Base-by-base conservation (phyloP, 2,888 invertebrate genomes). In the Ectemnius lituratus region DNA sequence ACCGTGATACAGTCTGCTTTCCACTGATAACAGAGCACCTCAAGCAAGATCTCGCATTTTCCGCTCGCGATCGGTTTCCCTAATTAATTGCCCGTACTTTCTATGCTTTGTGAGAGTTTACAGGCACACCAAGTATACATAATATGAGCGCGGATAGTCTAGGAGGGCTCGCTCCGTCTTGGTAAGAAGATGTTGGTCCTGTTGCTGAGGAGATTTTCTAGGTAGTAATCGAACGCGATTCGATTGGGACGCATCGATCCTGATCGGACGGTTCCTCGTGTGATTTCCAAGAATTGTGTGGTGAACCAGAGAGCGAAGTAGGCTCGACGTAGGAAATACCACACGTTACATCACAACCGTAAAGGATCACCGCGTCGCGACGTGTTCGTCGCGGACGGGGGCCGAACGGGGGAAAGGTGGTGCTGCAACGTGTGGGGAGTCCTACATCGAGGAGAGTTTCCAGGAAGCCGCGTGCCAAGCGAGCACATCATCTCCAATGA, bases 271-370 rank as follows among this genome's bases (percentile, higher is more conserved):
- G 8, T 37, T 37, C 37, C 1, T 6, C 8, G 8, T 6, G 37
- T 8, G 37, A 11, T 8, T 37, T 8, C 5, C 11, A 11, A 37
- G 37, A 37, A 37, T 37, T 11, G 37, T 37, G 37, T 37, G 37
- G 6, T 37, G 37, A 23, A 23, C 23, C 23, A 23, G 37, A 37
- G 11, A 8, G 0, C 72, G 88, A 82, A 83, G 89, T 76, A 77
- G 72, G 73, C 67, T 84, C 88, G 82, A 73, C 81, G 80, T 86
- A 85, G 85, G 75, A 85, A 85, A 75, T 82, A 84, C 88, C 88
- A 88, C 86, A 89, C 82, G 86, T 80, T 87, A 90, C 90, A 90
- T 90, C 90, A 90, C 90, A 79, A 88, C 86, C 56, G 62, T 56
- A 67, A 68, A 73, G 49, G 78, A 72, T 58, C 45, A 70, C 78